Base-by-base conservation (phyloP, 2,797 vertebrate species). In the Sylvilagus floridanus region DNA sequence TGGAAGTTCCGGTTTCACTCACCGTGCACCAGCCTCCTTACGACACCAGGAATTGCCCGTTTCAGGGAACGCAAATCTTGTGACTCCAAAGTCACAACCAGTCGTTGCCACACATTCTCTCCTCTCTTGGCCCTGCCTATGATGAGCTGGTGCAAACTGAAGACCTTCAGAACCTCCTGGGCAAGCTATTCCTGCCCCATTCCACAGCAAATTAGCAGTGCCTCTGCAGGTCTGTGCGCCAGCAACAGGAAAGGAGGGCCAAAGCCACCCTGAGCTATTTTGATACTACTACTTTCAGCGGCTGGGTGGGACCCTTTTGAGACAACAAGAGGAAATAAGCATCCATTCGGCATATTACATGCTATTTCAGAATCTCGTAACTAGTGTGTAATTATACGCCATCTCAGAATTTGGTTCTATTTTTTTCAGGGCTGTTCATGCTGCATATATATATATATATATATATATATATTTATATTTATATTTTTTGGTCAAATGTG, bases 351-450 rank as follows among this genome's bases (percentile, higher is more conserved):
- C 92, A 94, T 96, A 92, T 91, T 96, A 92, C 90, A 94, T 84
- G 96, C 94, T 97, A 95, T 97, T 97, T 96, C 97, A 96, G 97
- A 97, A 95, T 89, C 94, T 87, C 66, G 94, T 78, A 96, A 86
- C 93, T 93, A 78, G 88, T 76, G 42, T 94, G 42, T 97, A 96
- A 97, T 97, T 97, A 97, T 77, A 96, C n/a, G 78, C 86, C 93
- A 87, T 96, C 93, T 95, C 93, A 89, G 96, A 96, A 94, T 95
- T 96, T 96, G 95, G 96, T 94, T 96, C 14, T 87, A 0, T 90
- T 96, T 83, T 84, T 96, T 95, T 93, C 84, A 97, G 90, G 68
- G 79, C 42, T 91, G 83, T 89, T 94, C 68, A 82, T 87, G 71
- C 60, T 88, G 35, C 82, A 47, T 69, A 66, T 69, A 69, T 19